Conservation (phyloP, 2,797 vertebrate species). For the Percopsis omiscomaycus region DNA sequence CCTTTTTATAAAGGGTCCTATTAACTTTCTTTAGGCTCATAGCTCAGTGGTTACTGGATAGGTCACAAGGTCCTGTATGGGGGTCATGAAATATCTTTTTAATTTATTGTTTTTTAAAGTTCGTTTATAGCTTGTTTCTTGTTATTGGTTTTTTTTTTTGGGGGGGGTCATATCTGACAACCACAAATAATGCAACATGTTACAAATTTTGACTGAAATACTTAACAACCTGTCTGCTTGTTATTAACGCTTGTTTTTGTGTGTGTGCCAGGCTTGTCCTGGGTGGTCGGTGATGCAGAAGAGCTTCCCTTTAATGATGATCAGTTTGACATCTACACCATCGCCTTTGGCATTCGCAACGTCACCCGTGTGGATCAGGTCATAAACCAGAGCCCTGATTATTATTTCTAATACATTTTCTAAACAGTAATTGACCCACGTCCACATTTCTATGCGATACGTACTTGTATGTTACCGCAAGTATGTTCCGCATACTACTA, state of each 20-base stretch:
- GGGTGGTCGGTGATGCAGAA: conserved; percentile 94
- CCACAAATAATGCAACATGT: no score
- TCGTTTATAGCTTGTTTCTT: no score
- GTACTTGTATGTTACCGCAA: no score
- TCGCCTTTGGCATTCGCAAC: conserved; percentile 96
- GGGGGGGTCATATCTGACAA: no score
- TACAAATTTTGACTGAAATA: background rate
- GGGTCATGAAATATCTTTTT: no score
- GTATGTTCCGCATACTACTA: no score
- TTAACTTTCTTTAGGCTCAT: no score
- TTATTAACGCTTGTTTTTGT: conserved; percentile 19
- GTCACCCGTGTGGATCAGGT: conserved; percentile 91
- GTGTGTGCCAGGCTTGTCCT: conserved; percentile 83
- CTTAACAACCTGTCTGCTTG: background rate
- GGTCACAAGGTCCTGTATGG: no score
- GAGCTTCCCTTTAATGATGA: conserved; percentile 92
- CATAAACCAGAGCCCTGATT: background rate
- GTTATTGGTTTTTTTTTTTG: no score
- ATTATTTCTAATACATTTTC: background rate
- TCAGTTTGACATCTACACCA: conserved; percentile 93
- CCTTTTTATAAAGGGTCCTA: no score
- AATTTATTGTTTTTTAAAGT: no score
- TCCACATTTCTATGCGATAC: background rate
- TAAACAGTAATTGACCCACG: background rate
- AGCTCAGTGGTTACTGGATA: no score